Evolutionary conservation across 2,113 vertebrate species (phyloP).

Genomic region (Speoplatyrhinus poulsoni): DNA sequence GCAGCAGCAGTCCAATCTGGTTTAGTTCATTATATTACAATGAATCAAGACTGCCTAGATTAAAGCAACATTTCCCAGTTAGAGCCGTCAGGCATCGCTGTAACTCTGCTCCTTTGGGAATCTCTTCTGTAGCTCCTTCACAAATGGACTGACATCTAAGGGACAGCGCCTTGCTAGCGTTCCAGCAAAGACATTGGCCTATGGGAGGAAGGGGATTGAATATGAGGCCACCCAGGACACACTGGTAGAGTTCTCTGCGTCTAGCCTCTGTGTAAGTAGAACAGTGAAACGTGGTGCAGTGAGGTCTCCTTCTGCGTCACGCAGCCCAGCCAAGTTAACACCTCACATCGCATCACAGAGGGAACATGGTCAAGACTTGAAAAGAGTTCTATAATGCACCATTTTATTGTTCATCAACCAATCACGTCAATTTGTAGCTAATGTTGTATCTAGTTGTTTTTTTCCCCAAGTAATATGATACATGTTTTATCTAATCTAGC

Average conservation of each 20-base stretch:
- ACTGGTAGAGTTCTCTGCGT: constrained; percentile 45
- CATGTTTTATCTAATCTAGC: too few relatives aligned
- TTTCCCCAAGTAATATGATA: too few relatives aligned
- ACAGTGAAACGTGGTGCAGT: constrained; percentile 26
- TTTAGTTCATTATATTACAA: constrained; percentile 49
- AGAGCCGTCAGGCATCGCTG: constrained; percentile 68
- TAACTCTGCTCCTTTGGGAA: constrained; percentile 65
- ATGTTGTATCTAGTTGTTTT: too few relatives aligned
- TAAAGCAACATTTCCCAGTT: constrained; percentile 68
- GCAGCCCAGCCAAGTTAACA: constrained; percentile 21
- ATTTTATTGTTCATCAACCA: too few relatives aligned
- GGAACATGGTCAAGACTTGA: constrained; percentile 1
- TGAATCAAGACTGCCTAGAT: constrained; percentile 57
- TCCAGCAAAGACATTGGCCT: constrained; percentile 55
- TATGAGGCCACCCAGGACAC: constrained; percentile 53
- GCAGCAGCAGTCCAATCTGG: constrained; percentile 22
- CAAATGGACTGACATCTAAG: constrained; percentile 71
- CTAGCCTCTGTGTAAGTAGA: constrained; percentile 45
- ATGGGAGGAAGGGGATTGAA: constrained; percentile 40
- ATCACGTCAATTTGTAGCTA: too few relatives aligned
- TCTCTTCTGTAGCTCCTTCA: constrained; percentile 55
- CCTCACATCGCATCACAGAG: constrained; percentile 9
- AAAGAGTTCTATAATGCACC: background rate
- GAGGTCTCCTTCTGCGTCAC: constrained; percentile 31
- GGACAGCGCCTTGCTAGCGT: constrained; percentile 51